Percentiles rank a stretch among this genome's conserved stretches.
Evolutionary conservation across 2,797 vertebrate genomes (phyloP).

Genomic region (Sylvia borin): DNA sequence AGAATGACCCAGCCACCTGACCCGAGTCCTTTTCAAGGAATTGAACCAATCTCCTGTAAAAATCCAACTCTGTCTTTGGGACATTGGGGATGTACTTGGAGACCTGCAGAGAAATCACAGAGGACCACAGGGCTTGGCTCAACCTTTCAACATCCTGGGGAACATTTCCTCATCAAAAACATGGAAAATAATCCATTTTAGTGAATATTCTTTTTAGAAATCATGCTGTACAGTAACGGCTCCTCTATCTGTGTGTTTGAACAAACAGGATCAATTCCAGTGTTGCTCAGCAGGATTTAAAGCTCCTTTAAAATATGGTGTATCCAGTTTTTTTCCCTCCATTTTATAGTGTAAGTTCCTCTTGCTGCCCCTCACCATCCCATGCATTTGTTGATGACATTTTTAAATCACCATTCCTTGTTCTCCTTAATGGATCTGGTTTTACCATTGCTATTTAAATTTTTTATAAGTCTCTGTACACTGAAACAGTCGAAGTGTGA

Average conservation of each 20-base stretch:
- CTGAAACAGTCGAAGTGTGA: background rate
- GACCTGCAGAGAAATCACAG: background rate
- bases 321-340: conserved; percentile 18
- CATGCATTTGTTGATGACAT: background rate
- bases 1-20: background rate
- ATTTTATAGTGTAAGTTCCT: conserved; percentile 29
- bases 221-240: background rate
- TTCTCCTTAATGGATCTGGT: background rate
- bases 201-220: background rate
- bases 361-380: background rate
- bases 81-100: background rate
- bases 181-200: background rate
- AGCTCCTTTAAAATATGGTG: conserved; percentile 26
- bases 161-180: background rate
- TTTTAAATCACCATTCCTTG: background rate
- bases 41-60: background rate
- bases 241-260: background rate
- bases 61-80: background rate
- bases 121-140: background rate
- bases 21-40: background rate
- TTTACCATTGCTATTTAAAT: conserved; percentile 40
- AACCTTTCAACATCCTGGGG: background rate
- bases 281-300: conserved; percentile 24
- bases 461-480: conserved; percentile 44
- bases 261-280: background rate